Evolutionary conservation across 1,140 invertebrate species (phyloP).

Genomic region (Copidosoma floridanum): DNA sequence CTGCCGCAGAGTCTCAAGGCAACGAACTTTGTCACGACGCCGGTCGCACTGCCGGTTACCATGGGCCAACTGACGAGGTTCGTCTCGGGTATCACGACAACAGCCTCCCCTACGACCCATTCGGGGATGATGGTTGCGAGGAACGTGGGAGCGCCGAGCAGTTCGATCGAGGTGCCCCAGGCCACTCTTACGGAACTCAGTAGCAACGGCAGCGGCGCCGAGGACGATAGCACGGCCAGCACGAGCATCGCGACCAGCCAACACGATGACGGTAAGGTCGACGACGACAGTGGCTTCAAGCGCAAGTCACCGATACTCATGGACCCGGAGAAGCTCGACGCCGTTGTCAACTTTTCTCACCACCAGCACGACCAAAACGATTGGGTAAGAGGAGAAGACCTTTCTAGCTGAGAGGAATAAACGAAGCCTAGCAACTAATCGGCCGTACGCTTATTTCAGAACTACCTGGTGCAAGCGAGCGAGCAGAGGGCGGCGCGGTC

Average conservation of each 20-base stretch:
- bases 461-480: constrained; percentile 9
- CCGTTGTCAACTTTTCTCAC: neutral
- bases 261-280: constrained; percentile 41
- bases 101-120: constrained; percentile 24
- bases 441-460: neutral
- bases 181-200: constrained; percentile 50
- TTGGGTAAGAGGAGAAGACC: too few relatives aligned
- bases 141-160: constrained; percentile 13
- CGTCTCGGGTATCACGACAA: constrained; percentile 48
- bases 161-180: constrained; percentile 10
- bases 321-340: constrained; percentile 44
- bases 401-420: too few relatives aligned
- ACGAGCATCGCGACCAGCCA: constrained; percentile 28
- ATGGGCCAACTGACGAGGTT: constrained; percentile 49
- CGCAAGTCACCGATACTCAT: constrained; percentile 48
- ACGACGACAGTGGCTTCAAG: constrained; percentile 41
- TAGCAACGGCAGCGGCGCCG: constrained; percentile 43
- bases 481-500: constrained; percentile 1
- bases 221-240: constrained; percentile 25
- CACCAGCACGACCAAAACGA: constrained; percentile 8
- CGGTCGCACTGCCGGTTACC: constrained; percentile 60
- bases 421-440: too few relatives aligned
- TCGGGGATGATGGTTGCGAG: neutral
- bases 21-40: constrained; percentile 61
- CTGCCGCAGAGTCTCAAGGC: constrained; percentile 61